A percentile compares a stretch with the other conserved stretches of the same genome.
Evolutionary conservation across 2,888 invertebrate genomes (phyloP).

Genomic region (Chesias legatella): DNA sequence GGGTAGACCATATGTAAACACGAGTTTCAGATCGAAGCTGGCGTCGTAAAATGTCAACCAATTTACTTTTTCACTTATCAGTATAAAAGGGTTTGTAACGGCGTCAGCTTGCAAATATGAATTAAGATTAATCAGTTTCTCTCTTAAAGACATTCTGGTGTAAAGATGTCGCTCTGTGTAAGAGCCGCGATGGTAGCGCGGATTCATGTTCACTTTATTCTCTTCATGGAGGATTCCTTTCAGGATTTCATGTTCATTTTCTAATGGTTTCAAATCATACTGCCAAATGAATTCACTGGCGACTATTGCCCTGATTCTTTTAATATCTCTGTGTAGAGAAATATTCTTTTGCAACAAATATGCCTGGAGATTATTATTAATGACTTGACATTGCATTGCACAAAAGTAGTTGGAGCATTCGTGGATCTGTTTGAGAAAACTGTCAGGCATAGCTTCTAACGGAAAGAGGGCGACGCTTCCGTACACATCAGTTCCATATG

Average conservation of each 20-base stretch:
- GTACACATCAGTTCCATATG: conserved; percentile 65
- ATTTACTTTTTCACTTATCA: conserved; percentile 52
- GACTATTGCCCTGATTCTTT: conserved; percentile 70
- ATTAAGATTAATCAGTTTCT: conserved; percentile 69
- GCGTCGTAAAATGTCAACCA: conserved; percentile 49
- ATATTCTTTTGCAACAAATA: conserved; percentile 77
- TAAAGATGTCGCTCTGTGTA: conserved; percentile 78
- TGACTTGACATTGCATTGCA: conserved; percentile 83
- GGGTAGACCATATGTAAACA: conserved; percentile 72
- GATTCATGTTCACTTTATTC: conserved; percentile 68
- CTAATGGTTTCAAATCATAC: conserved; percentile 79
- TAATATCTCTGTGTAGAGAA: conserved; percentile 58
- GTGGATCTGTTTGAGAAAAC: conserved; percentile 83
- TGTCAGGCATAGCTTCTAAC: conserved; percentile 77
- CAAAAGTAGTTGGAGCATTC: conserved; percentile 84
- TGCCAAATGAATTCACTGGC: conserved; percentile 80
- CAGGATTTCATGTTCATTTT: conserved; percentile 68
- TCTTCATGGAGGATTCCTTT: conserved; percentile 65
- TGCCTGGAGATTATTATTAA: conserved; percentile 83
- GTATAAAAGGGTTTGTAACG: conserved; percentile 57
- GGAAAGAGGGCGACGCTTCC: conserved; percentile 79
- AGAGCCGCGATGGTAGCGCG: conserved; percentile 76
- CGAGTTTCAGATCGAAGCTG: conserved; percentile 38
- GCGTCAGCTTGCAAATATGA: conserved; percentile 64
- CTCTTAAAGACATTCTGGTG: conserved; percentile 63